phyloP scores from a whole-genome alignment of 2,888 invertebrate species.

The Corythucha ciliata region DNA sequence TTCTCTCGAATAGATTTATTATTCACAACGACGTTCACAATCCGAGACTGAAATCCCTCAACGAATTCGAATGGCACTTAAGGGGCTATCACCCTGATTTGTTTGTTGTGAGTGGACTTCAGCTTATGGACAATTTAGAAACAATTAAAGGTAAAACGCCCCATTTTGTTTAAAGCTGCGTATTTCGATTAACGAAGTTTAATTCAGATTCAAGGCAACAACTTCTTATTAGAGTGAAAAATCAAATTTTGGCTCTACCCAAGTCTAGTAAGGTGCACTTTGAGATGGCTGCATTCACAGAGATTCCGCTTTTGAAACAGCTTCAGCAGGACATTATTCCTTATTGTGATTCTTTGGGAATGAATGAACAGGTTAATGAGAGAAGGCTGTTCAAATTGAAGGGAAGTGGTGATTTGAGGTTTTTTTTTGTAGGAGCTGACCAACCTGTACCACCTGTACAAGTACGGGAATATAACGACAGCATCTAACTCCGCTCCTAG shows the following conservation, averaged over 20 bases:
- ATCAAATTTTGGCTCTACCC: constrained; percentile 55
- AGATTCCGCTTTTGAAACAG: constrained; percentile 56
- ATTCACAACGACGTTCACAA: constrained; percentile 74
- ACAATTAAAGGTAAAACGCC: constrained; percentile 48
- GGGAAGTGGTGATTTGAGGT: too few relatives aligned
- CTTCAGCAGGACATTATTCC: constrained; percentile 59
- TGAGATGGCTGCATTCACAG: constrained; percentile 79
- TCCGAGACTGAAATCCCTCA: constrained; percentile 61
- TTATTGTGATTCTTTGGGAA: constrained; percentile 69
- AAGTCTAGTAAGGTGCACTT: constrained; percentile 61
- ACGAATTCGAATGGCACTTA: constrained; percentile 55
- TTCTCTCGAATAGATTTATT: constrained; percentile 61
- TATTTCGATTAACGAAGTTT: neutral
- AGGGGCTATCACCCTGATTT: constrained; percentile 57
- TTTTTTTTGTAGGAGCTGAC: constrained; percentile 51
- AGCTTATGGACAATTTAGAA: constrained; percentile 82
- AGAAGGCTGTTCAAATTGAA: too few relatives aligned
- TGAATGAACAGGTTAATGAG: constrained; percentile 71
- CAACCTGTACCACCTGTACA: constrained; percentile 61
- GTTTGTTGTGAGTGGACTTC: constrained; percentile 70
- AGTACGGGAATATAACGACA: constrained; percentile 59
- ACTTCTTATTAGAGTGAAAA: constrained; percentile 54
- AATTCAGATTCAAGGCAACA: constrained; percentile 45
- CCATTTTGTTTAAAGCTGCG: neutral
- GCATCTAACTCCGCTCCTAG: constrained; percentile 71